Base-by-base conservation (phyloP, 2,797 vertebrate genomes). In the Hydrolagus colliei region DNA sequence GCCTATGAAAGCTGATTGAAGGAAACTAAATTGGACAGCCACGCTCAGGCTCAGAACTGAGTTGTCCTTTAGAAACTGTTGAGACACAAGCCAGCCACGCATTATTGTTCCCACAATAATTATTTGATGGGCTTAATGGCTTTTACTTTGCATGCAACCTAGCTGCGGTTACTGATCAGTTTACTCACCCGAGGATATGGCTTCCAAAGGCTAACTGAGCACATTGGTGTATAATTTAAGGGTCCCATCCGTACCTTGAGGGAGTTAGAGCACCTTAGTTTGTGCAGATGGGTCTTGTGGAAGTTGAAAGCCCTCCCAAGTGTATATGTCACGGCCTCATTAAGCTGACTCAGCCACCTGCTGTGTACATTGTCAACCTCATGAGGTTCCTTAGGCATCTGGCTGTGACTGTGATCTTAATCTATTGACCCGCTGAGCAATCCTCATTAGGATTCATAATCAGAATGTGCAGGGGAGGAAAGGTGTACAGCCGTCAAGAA, bases 291-390 rank as follows among this genome's bases (percentile, higher is more conserved):
- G 59, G 73, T 62, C 78, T 84, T 14, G 61, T 22, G 82, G 87
- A 86, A 87, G 88, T 35, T 79, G 63, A 84, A 77, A 75, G 87
- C 91, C 92, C 89, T 90, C 1, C 86, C 91, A 89, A 87, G 86
- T 27, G 86, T 88, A 86, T 78, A 85, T 82, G 78, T 35, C 84
- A 73, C 63, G 86, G 89, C 92, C 91, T 94, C 93, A 93, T 96
- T 94, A 95, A 91, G 89, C 89, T 88, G 90, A 88, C 93, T 93
- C 91, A 89, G 91, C 92, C 96, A 95, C 94, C 95, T 95, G 95
- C 94, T 91, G 90, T 88, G 89, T 92, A 89, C 88, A 87, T 91
- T 92, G 89, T 87, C 68, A 63, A 11, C 91, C 93, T 89, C 91
- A 1, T 84, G 93, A 88, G 92, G 90, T 87, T 85, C 86, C 8